A percentile compares a stretch with the other conserved stretches of the same genome.
These are phyloP conservation scores for Thryonomys swinderianus DNA, from an alignment of 2,113 vertebrate species.

Conservation along the genomic window DNA sequence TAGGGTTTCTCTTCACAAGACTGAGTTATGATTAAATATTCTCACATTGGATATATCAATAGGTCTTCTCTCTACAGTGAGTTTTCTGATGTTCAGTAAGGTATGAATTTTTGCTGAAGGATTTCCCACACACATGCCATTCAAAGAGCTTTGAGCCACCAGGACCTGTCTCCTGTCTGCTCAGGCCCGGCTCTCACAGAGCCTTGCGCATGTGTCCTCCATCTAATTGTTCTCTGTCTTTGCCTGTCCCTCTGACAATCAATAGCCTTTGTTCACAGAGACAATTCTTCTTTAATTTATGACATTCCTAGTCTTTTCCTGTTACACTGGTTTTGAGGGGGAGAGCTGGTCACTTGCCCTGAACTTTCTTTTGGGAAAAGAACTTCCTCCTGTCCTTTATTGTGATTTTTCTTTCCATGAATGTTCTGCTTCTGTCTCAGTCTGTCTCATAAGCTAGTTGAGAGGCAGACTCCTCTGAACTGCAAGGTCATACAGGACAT, in stretches of 20 bases:
- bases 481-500: too few species aligned
- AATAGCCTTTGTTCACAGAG: not conserved
- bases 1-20: not conserved
- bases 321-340: not conserved
- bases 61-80: not conserved
- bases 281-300: not conserved
- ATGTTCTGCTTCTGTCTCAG: not conserved
- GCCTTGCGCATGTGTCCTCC: not conserved
- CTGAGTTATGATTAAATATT: not conserved
- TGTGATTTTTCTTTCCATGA: not conserved
- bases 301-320: conserved; percentile 4
- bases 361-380: conserved; percentile 4
- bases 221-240: not conserved
- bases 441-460: not conserved
- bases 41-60: not conserved
- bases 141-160: not conserved
- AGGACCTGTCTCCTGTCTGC: not conserved
- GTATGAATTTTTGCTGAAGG: not conserved
- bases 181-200: not conserved
- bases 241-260: not conserved
- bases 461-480: not conserved
- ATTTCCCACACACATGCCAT: not conserved
- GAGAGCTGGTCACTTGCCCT: not conserved
- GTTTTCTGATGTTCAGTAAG: not conserved
- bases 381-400: not conserved